phyloP scores from a whole-genome alignment of 1,140 invertebrate species.

The Schlechtendalia chinensis region DNA sequence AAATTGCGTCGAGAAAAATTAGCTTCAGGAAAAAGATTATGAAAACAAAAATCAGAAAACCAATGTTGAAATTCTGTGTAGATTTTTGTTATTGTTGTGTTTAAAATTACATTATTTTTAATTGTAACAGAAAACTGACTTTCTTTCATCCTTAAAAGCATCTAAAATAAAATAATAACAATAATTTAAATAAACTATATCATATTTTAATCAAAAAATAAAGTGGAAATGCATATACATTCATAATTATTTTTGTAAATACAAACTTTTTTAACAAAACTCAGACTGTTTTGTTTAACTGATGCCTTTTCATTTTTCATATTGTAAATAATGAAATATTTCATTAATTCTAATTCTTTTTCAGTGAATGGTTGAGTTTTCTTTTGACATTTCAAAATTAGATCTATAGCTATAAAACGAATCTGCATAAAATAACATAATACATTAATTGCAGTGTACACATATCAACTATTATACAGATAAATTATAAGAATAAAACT shows the following conservation, averaged over 20 bases:
- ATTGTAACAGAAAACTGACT: conserved; percentile 52
- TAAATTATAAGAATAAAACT: background rate
- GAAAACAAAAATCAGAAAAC: conserved; percentile 61
- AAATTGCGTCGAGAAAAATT: conserved; percentile 68
- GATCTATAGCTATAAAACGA: conserved; percentile 8
- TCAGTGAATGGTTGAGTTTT: conserved; percentile 28
- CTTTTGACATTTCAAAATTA: conserved; percentile 42
- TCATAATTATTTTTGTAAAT: conserved; percentile 31
- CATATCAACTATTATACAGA: background rate
- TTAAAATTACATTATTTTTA: conserved; percentile 43
- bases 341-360: conserved; percentile 34
- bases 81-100: conserved; percentile 51
- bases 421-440: conserved; percentile 6
- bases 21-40: conserved; percentile 66
- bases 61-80: conserved; percentile 59
- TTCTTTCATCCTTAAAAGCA: conserved; percentile 54
- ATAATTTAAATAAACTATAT: no score
- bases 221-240: conserved; percentile 49
- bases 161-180: conserved; percentile 54
- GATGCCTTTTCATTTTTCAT: conserved; percentile 68
- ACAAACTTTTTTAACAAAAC: conserved; percentile 65
- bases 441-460: background rate
- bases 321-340: conserved; percentile 67
- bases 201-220: conserved; percentile 54
- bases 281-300: conserved; percentile 63